These are phyloP conservation scores for Triplophysa yarkandensis DNA, from an alignment of 2,797 vertebrate species.

Conservation along the genomic window DNA sequence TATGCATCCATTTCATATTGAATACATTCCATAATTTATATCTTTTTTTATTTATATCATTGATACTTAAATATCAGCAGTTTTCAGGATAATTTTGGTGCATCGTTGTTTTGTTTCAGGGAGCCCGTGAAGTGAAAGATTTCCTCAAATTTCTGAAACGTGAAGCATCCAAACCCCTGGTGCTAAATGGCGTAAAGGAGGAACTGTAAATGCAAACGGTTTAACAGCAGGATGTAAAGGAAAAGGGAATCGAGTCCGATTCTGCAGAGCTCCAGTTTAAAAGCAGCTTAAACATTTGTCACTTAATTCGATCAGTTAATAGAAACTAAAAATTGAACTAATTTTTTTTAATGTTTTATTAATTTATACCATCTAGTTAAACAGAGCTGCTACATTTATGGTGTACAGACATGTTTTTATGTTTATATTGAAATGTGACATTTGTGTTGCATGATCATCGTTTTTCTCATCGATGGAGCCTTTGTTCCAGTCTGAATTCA, in stretches of 20 bases:
- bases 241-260: not conserved
- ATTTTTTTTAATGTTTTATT: not conserved
- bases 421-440: not conserved
- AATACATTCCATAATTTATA: too few species aligned
- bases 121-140: slow-evolving; percentile 64
- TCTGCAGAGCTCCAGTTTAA: not conserved
- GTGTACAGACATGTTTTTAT: not conserved
- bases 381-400: not conserved
- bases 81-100: not conserved
- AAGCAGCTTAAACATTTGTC: not conserved
- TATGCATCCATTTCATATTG: too few species aligned
- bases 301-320: too few species aligned
- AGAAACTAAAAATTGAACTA: too few species aligned
- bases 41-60: too few species aligned
- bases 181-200: slow-evolving; percentile 50
- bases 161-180: slow-evolving; percentile 51
- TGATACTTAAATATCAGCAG: not conserved
- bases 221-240: not conserved
- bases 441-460: slow-evolving; percentile 17
- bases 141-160: slow-evolving; percentile 63
- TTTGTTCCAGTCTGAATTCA: not conserved
- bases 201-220: slow-evolving; percentile 49
- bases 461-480: not conserved
- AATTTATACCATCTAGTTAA: not conserved
- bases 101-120: slow-evolving; percentile 48